These are phyloP conservation scores for Stenodera caucasica DNA, from an alignment of 2,888 invertebrate species.

Conservation along the genomic window DNA sequence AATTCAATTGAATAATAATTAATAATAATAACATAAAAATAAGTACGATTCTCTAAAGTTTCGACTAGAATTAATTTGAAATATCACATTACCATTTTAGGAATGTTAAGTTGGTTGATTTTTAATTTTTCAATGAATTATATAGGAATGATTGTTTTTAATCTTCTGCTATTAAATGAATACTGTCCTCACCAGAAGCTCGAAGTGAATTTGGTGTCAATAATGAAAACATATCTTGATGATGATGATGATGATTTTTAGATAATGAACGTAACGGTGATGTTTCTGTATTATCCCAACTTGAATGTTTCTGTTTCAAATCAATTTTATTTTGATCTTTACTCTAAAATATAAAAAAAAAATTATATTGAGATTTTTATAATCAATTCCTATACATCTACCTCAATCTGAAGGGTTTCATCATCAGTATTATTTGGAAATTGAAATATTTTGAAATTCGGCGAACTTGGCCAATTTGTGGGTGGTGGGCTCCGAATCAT, in stretches of 20 bases:
- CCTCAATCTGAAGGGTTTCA: slow-evolving; percentile 54
- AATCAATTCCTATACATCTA: slow-evolving; percentile 19
- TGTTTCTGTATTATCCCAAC: slow-evolving; percentile 49
- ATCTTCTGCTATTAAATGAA: slow-evolving; percentile 57
- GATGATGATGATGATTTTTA: slow-evolving; percentile 52
- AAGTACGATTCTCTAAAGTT: slow-evolving; percentile 21
- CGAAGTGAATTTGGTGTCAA: slow-evolving; percentile 59
- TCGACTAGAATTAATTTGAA: slow-evolving; percentile 23
- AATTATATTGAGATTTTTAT: background rate
- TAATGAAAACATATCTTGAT: slow-evolving; percentile 59
- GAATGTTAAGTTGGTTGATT: slow-evolving; percentile 14
- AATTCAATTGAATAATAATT: background rate
- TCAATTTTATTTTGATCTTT: slow-evolving; percentile 44
- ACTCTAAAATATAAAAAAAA: slow-evolving; percentile 32
- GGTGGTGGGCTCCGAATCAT: slow-evolving; percentile 82
- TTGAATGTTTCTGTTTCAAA: slow-evolving; percentile 49
- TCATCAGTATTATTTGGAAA: slow-evolving; percentile 59
- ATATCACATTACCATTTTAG: slow-evolving; percentile 28
- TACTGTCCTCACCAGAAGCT: slow-evolving; percentile 60
- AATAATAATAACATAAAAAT: background rate
- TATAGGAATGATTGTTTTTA: slow-evolving; percentile 33
- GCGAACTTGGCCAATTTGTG: slow-evolving; percentile 70
- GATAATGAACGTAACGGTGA: slow-evolving; percentile 45
- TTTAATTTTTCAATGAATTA: background rate
- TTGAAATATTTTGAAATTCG: slow-evolving; percentile 60